Conservation (phyloP, 2,113 vertebrate genomes). For the Gnathonemus longibarbis region DNA sequence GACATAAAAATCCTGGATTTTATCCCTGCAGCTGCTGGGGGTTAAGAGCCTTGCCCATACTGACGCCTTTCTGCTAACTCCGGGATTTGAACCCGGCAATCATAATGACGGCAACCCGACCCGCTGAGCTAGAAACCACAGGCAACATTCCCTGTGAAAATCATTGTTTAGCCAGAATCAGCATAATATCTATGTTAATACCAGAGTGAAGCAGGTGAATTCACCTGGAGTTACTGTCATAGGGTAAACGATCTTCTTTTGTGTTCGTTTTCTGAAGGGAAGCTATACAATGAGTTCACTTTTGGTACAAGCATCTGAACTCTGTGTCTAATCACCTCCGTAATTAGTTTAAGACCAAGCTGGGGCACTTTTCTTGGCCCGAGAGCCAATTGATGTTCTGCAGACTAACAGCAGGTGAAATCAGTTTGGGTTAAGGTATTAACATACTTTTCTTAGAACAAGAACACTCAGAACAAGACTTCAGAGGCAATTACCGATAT, state of each 20-base stretch:
- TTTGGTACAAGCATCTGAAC: background rate
- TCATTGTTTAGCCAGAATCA: background rate
- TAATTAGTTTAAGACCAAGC: background rate
- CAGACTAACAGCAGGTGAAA: background rate
- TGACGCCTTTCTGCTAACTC: background rate
- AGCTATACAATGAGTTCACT: background rate
- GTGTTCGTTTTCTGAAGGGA: background rate
- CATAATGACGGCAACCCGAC: background rate
- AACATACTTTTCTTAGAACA: background rate
- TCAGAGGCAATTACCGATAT: background rate
- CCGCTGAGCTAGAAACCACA: background rate
- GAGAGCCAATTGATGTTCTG: background rate
- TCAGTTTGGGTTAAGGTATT: background rate
- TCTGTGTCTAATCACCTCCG: background rate
- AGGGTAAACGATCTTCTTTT: background rate
- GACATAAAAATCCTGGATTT: constrained; percentile 7
- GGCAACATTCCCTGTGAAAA: background rate
- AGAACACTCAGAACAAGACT: background rate
- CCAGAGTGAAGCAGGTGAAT: background rate
- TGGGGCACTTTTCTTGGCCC: background rate
- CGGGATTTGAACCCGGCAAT: background rate
- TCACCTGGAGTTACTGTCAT: background rate
- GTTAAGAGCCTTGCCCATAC: background rate
- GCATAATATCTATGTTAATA: background rate
- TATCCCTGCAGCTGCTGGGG: background rate